phyloP scores from a whole-genome alignment of 1,140 invertebrate species.

The Pseudomyrmex pallidus region DNA sequence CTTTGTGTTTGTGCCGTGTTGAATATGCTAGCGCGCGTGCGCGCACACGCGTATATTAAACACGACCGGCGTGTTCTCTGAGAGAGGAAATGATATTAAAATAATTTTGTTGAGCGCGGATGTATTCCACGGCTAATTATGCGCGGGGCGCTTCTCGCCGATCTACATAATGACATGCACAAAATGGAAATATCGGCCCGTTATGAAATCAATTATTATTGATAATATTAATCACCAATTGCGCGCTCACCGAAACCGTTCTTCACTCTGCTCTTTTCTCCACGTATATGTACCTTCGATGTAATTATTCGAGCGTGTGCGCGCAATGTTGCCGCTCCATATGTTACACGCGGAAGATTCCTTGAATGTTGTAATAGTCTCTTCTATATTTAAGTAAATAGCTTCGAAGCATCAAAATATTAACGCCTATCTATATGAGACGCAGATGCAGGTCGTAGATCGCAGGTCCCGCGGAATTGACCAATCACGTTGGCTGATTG shows the following conservation, averaged over 20 bases:
- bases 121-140: constrained; percentile 53
- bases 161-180: constrained; percentile 58
- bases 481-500: too few relatives aligned
- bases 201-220: constrained; percentile 55
- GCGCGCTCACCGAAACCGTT: constrained; percentile 2
- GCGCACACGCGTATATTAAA: constrained; percentile 16
- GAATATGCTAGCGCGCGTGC: constrained; percentile 6
- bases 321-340: background rate
- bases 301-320: constrained; percentile 17
- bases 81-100: constrained; percentile 55
- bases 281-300: background rate
- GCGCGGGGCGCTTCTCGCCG: constrained; percentile 37
- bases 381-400: constrained; percentile 36
- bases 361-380: constrained; percentile 31
- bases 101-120: constrained; percentile 46
- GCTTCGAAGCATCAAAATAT: constrained; percentile 33
- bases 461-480: too few relatives aligned
- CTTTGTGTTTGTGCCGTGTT: background rate
- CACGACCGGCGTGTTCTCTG: constrained; percentile 16
- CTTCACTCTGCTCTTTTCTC: too few relatives aligned
- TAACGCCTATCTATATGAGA: too few relatives aligned
- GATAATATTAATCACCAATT: constrained; percentile 59
- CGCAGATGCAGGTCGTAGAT: too few relatives aligned
- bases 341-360: constrained; percentile 5
- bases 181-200: constrained; percentile 55